Evolutionary conservation across 2,888 invertebrate genomes (phyloP), one percentile per base, ranked within the genome.

Genomic region (Aspidiotus destructor): DNA sequence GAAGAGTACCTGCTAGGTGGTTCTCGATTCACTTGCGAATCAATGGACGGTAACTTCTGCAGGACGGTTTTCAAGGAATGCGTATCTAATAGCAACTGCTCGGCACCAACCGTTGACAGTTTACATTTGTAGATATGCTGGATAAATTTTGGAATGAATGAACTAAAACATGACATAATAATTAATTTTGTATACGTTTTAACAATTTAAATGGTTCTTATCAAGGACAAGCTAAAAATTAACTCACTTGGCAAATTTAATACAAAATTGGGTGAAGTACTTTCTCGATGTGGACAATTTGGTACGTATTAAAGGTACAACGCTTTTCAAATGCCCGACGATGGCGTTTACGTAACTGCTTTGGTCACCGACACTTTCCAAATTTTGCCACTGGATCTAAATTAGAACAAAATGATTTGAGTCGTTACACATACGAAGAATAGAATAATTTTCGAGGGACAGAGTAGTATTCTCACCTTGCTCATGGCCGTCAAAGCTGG

Each of bases 221-320:
- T 57, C 2, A 15, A n/a, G 6, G 2, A 16, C n/a, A 61, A n/a
- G 16, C 15, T n/a, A 62, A 48, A n/a, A n/a, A 63, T 69, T 41
- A 40, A 75, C 77, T 76, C 78, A 85, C 82, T 83, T 94, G 1
- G 91, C 95, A 80, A 98, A 97, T 75, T 96, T 89, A 28, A 95
- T 89, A 76, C 98, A 99, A 76, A 98, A 91, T 76, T 99, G 96
- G 0, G 96, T 97, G 79, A 97, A 99, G 77, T 98, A 98, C 79
- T 98, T 98, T 62, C 96, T 82, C 0, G 96, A 94, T 0, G 92
- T 89, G 0, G 91, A 84, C 3, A 99, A 80, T 75, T 91, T 89
- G 76, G 96, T 95, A 64, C 98, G 79, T 3, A 97, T 83, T n/a
- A 86, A 81, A 0, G 98, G 97, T 16, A 97, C 85, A 0, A 88